Evolutionary conservation across 2,888 invertebrate genomes (phyloP), one percentile per base, ranked within the genome.

Genomic region (Fragum whitleyi): DNA sequence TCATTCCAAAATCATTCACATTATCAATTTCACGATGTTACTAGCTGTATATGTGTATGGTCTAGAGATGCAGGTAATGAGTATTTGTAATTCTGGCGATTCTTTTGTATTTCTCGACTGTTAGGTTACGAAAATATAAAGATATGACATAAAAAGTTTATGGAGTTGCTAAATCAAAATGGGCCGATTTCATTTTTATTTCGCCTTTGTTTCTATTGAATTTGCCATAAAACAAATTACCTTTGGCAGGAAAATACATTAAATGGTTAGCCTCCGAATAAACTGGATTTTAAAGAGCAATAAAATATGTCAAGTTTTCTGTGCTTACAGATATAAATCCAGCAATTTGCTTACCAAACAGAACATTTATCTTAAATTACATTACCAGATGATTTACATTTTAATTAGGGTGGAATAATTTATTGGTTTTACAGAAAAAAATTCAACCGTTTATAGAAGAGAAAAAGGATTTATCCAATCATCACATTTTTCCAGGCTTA

Each of bases 301-400:
- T 57, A 51, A 57, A 57, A 57, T 57, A 57, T 57, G 57, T 14
- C 57, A 57, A 26, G 57, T 23, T 57, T 47, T 47, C 47, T 47
- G 19, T 47, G 47, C n/a, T 47, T 47, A 47, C 47, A 47, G 14
- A 19, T 19, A 47, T 47, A 47, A 47, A 2, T 47, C n/a, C 19
- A n/a, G 47, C 47, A 47, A 47, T 47, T 47, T 47, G 47, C 47
- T 47, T n/a, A 47, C n/a, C 47, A 47, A 19, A 16, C 47, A 47
- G 14, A 47, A n/a, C n/a, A 47, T 47, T 47, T 19, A 16, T 47
- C 47, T 47, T 47, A 14, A 47, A 47, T 47, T 9, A 47, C 14
- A 47, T 14, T 47, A n/a, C 47, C 19, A 3, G 14, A 19, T 47
- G 19, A n/a, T 14, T 47, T 47, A 47, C 14, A 14, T 19, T 47